Evolutionary conservation across 2,113 vertebrate species (phyloP), one percentile per base, ranked within the genome.

Genomic region (Dipodomys stephensi): DNA sequence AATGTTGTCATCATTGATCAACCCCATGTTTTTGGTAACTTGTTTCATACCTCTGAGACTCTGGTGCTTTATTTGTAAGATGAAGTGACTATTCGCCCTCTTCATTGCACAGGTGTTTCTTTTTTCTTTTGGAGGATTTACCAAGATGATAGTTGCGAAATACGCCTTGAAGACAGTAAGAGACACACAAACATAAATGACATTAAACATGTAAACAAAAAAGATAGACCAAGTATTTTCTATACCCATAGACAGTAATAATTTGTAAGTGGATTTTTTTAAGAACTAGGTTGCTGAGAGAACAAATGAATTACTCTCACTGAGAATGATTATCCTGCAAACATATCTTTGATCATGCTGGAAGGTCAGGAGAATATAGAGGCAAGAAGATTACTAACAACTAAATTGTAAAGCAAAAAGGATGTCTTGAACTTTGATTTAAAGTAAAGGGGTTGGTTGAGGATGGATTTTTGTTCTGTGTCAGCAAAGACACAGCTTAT

Each of bases 141-240:
- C 39, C 72, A 53, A 73, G 39, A 49, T 23, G 71, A 86, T 20
- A 77, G 35, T 39, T 83, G 7, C 64, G 27, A 90, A 74, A 64
- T 13, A 19, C 12, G 11, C 27, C 67, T 69, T 79, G 83, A 79
- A 88, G 39, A 81, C 49, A 71, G 35, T 69, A 85, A 30, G 8
- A 25, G 88, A 88, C 74, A 81, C 68, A 71, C 9, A 90, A 87
- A 92, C 60, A n/a, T 39, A 82, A 92, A 53, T 57, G 30, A 65
- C 15, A 81, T 65, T 77, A 94, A 86, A 77, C 65, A 46, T 65
- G 10, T 49, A 88, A n/a, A 90, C 32, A 87, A 1, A 82, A 94
- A 94, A 7, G 18, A 77, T 25, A 71, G 53, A 57, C 0, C 12
- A 71, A 79, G n/a, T 1, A 76, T 53, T 93, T 79, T 80, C 39